These are phyloP conservation scores for Amphimallon solstitiale DNA, from an alignment of 2,888 invertebrate species.

Conservation along the genomic window DNA sequence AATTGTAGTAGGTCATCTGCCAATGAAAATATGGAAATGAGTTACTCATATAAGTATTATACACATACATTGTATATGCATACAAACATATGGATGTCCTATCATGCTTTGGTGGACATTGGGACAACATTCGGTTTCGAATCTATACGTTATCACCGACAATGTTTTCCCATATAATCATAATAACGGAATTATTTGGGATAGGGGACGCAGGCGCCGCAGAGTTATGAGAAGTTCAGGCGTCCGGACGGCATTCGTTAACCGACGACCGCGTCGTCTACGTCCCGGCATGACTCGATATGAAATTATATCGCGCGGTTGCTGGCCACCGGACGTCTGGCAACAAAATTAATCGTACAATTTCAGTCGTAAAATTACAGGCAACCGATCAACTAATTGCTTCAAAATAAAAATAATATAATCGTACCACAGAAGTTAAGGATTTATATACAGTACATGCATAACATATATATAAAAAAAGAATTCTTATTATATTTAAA, in stretches of 20 bases:
- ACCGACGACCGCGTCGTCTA: constrained; percentile 50
- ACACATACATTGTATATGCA: background rate
- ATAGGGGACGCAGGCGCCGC: constrained; percentile 55
- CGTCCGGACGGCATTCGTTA: constrained; percentile 57
- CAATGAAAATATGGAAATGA: constrained; percentile 9
- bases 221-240: constrained; percentile 52
- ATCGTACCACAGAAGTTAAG: background rate
- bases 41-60: background rate
- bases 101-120: background rate
- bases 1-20: background rate
- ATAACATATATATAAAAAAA: background rate
- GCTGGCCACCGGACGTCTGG: constrained; percentile 52
- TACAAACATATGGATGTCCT: background rate
- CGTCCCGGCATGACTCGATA: constrained; percentile 53
- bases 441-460: background rate
- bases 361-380: background rate
- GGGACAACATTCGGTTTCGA: background rate
- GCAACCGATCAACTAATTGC: background rate
- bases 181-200: constrained; percentile 24
- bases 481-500: background rate
- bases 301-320: constrained; percentile 49
- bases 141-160: constrained; percentile 28
- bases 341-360: constrained; percentile 38
- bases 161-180: constrained; percentile 28
- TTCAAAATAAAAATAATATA: background rate